These are phyloP conservation scores for Elephantulus edwardii DNA, from an alignment of 2,113 vertebrate genomes.

Conservation along the genomic window DNA sequence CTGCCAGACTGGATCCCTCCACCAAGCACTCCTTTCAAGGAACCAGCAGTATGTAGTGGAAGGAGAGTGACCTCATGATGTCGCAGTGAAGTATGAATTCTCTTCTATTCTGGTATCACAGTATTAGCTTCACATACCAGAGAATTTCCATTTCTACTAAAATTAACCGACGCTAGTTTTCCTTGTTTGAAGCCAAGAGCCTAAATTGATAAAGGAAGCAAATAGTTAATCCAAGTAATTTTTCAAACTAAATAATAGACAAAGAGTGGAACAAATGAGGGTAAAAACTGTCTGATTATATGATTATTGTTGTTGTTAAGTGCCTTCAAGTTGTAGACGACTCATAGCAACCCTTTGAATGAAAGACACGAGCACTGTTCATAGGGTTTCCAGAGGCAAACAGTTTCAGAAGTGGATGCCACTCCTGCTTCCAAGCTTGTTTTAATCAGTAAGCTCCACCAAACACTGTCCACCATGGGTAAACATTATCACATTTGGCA, in stretches of 20 bases:
- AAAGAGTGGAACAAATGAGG: too few relatives aligned
- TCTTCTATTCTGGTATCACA: not conserved
- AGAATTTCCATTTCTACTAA: not conserved
- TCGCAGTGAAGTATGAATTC: not conserved
- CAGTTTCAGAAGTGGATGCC: too few relatives aligned
- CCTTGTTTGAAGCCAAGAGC: slow-evolving; percentile 19
- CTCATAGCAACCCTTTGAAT: too few relatives aligned
- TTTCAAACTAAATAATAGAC: slow-evolving; percentile 13
- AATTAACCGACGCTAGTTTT: not conserved
- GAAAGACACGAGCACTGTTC: too few relatives aligned
- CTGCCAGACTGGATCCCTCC: not conserved
- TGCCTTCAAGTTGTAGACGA: too few relatives aligned
- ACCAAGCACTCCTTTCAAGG: not conserved
- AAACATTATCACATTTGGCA: too few relatives aligned
- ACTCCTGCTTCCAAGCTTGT: too few relatives aligned
- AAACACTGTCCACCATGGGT: too few relatives aligned
- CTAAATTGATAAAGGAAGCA: slow-evolving; percentile 11
- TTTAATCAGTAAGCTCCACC: too few relatives aligned
- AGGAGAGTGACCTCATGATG: not conserved
- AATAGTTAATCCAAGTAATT: not conserved
- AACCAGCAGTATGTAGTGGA: not conserved
- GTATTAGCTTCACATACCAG: not conserved
- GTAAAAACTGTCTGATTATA: too few relatives aligned
- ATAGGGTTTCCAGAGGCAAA: too few relatives aligned
- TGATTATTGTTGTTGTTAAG: too few relatives aligned